Conservation (phyloP, 2,888 invertebrate species). For the Phytoseiulus persimilis region DNA sequence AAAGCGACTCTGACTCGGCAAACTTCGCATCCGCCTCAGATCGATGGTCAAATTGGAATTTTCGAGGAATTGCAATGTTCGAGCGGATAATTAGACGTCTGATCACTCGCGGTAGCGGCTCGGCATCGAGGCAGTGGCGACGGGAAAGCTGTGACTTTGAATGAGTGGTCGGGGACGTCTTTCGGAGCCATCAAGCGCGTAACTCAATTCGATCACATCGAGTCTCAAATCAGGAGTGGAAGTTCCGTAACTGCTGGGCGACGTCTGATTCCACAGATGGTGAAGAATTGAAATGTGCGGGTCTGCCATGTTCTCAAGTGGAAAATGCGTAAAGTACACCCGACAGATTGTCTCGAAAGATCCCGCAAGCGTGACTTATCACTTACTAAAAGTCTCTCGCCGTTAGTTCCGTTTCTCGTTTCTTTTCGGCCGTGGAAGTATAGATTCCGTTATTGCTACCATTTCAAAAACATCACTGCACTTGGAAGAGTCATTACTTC, state of each 20-base stretch:
- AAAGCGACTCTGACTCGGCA: too few relatives aligned
- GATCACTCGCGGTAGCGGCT: too few relatives aligned
- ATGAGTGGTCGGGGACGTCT: neutral
- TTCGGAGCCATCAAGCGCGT: neutral
- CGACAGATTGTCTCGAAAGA: neutral
- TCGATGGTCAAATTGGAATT: too few relatives aligned
- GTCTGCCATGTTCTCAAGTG: neutral
- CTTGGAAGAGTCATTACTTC: neutral
- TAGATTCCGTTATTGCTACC: neutral
- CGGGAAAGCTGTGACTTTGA: neutral
- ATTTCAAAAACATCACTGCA: neutral
- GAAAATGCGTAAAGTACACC: neutral
- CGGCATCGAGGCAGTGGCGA: too few relatives aligned
- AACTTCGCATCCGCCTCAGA: too few relatives aligned
- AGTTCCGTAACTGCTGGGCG: neutral
- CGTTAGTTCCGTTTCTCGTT: neutral
- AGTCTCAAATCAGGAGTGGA: neutral
- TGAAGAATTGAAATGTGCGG: too few relatives aligned
- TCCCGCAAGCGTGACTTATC: neutral
- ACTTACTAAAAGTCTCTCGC: neutral
- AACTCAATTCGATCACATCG: neutral
- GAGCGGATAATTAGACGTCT: too few relatives aligned
- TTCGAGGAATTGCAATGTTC: too few relatives aligned
- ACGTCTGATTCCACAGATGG: neutral
- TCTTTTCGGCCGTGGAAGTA: neutral